Conservation (phyloP, 2,113 vertebrate genomes). For the Hiodon alosoides region DNA sequence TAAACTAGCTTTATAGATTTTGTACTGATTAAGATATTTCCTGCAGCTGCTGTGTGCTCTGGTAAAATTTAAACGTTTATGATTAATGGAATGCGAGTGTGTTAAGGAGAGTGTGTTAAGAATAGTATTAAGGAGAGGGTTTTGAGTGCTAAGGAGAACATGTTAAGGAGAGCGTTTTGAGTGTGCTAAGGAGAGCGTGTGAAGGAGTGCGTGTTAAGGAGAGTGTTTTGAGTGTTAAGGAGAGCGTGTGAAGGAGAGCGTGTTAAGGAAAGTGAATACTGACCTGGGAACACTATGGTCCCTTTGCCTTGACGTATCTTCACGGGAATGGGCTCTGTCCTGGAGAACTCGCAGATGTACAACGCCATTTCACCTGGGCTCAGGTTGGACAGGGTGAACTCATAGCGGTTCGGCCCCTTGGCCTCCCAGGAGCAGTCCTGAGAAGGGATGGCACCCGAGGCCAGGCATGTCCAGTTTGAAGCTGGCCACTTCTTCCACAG, state of each 20-base stretch:
- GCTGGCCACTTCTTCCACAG: background rate
- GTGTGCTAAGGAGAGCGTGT: background rate
- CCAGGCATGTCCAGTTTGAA: background rate
- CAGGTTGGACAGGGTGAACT: background rate
- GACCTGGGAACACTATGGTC: background rate
- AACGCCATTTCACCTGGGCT: background rate
- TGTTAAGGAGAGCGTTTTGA: background rate
- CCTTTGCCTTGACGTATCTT: background rate
- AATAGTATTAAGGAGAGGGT: too few species aligned
- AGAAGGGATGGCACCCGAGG: background rate
- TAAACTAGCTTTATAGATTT: too few species aligned
- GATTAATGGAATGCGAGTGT: too few species aligned
- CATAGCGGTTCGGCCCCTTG: background rate
- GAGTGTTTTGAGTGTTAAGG: too few species aligned
- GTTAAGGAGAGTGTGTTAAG: too few species aligned
- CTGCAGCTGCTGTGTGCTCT: too few species aligned
- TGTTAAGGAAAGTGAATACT: background rate
- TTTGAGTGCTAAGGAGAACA: too few species aligned
- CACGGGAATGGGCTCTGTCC: background rate
- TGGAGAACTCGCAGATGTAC: constrained; percentile 5
- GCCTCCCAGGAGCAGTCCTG: background rate
- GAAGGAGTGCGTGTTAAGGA: background rate
- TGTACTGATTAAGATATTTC: too few species aligned
- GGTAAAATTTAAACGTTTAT: too few species aligned
- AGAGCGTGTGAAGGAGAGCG: background rate